These are phyloP conservation scores for Agelaius tricolor DNA, from an alignment of 2,113 vertebrate genomes.

Conservation along the genomic window DNA sequence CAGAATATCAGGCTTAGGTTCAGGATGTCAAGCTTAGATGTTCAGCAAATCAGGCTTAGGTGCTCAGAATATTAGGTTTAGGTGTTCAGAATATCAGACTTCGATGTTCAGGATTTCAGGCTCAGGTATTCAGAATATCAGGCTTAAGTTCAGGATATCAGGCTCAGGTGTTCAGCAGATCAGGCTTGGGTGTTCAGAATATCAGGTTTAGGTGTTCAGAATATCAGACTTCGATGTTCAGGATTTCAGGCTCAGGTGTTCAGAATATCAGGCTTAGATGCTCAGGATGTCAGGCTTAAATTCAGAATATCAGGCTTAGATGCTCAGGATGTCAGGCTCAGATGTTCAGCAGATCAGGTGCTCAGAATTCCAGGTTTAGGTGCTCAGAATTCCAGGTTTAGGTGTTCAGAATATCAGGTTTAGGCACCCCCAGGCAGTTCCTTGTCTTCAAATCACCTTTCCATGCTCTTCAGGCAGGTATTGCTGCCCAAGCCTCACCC, in stretches of 20 bases:
- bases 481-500: not conserved
- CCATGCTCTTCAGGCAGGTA: not conserved
- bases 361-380: not conserved
- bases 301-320: not conserved
- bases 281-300: rapidly evolving
- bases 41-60: not conserved
- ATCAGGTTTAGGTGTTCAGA: not conserved
- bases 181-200: rapidly evolving
- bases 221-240: not conserved
- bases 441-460: not conserved
- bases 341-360: not conserved
- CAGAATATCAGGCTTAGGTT: rapidly evolving
- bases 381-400: not conserved
- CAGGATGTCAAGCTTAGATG: not conserved
- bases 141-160: not conserved
- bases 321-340: not conserved
- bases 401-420: not conserved
- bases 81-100: not conserved
- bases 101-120: rapidly evolving
- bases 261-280: not conserved
- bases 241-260: rapidly evolving
- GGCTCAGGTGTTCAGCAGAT: rapidly evolving
- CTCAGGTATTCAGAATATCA: rapidly evolving
- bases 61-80: not conserved
- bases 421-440: not conserved